Percentiles rank a stretch among this genome's conserved stretches.
Evolutionary conservation across 2,113 vertebrate species (phyloP).

Genomic region (Alligator mississippiensis): DNA sequence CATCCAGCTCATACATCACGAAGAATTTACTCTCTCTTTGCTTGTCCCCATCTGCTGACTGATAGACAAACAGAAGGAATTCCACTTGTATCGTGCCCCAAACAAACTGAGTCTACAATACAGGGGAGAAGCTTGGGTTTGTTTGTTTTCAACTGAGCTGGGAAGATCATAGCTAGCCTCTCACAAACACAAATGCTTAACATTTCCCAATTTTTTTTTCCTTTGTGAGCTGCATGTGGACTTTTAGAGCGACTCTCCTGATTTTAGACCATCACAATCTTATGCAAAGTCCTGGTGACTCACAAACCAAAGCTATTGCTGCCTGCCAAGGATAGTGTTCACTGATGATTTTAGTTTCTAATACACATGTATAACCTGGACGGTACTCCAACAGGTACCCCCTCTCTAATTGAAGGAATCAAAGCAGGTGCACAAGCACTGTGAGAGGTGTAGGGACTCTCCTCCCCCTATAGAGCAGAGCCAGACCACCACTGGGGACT

Average conservation of each 20-base stretch:
- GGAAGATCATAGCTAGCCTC: not conserved
- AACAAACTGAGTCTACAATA: too few relatives aligned
- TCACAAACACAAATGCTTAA: not conserved
- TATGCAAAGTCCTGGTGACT: not conserved
- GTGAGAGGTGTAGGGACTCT: too few relatives aligned
- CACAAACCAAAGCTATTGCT: not conserved
- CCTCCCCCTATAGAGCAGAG: too few relatives aligned
- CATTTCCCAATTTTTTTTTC: not conserved
- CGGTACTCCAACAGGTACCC: too few relatives aligned
- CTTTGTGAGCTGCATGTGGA: not conserved
- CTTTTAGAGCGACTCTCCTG: not conserved
- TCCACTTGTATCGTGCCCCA: too few relatives aligned
- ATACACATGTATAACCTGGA: too few relatives aligned
- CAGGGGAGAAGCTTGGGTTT: too few relatives aligned
- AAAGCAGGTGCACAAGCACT: too few relatives aligned
- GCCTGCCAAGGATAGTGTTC: not conserved
- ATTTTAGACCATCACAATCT: not conserved
- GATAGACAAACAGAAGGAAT: not conserved
- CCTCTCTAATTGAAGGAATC: too few relatives aligned
- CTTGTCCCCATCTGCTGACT: not conserved
- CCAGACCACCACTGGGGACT: too few relatives aligned
- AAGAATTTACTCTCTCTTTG: not conserved
- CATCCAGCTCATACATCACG: not conserved
- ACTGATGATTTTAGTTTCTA: not conserved
- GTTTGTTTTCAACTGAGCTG: not conserved